A percentile compares a stretch with the other conserved stretches of the same genome.
phyloP scores from a whole-genome alignment of 2,113 vertebrate species.

The Myiozetetes cayanensis region DNA sequence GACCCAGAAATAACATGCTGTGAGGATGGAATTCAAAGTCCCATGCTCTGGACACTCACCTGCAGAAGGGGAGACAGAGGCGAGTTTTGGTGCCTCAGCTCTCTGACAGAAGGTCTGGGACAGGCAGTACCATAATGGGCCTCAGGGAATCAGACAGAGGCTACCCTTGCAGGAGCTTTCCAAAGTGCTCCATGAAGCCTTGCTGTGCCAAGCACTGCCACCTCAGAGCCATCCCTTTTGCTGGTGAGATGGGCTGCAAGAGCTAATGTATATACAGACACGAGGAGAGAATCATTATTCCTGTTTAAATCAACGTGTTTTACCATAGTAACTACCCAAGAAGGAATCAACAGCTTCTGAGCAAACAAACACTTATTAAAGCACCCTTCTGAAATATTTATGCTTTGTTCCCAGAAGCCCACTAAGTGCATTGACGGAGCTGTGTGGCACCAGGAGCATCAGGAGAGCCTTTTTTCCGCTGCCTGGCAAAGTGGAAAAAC shows the following conservation, averaged over 20 bases:
- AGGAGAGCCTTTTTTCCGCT: slow-evolving; percentile 2
- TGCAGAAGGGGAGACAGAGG: neutral
- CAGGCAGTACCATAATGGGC: neutral
- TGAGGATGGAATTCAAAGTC: neutral
- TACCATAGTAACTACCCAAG: slow-evolving; percentile 45
- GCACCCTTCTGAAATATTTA: slow-evolving; percentile 38
- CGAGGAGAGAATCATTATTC: neutral
- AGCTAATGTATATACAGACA: neutral
- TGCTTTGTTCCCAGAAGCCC: slow-evolving; percentile 29
- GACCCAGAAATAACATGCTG: neutral
- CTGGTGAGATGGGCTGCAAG: neutral
- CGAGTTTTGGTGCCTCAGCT: neutral
- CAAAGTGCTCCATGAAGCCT: neutral
- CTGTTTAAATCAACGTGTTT: slow-evolving; percentile 28
- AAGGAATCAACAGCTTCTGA: slow-evolving; percentile 13
- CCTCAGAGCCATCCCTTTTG: neutral
- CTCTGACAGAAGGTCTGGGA: neutral
- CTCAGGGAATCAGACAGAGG: neutral
- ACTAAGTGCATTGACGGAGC: neutral
- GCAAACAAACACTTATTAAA: slow-evolving; percentile 44
- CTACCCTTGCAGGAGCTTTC: neutral
- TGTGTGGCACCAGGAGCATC: neutral
- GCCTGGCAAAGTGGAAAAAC: slow-evolving; percentile 53
- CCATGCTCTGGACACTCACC: neutral
- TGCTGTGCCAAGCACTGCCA: neutral